phyloP scores from a whole-genome alignment of 2,113 vertebrate genomes.

The Martes martes region DNA sequence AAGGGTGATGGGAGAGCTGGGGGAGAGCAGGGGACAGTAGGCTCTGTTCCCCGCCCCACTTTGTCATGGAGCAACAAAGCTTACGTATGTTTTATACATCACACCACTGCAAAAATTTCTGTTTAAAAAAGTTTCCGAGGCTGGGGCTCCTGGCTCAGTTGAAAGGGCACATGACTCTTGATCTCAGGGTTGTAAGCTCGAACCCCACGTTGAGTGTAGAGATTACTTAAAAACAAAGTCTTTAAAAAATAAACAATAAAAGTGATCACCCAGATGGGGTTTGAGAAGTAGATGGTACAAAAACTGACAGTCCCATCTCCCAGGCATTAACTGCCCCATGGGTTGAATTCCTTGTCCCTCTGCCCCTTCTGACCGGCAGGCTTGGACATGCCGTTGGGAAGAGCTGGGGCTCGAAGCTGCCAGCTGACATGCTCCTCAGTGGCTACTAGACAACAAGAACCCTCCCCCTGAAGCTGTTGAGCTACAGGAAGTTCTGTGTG shows the following conservation, averaged over 20 bases:
- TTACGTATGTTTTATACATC: fast-evolving
- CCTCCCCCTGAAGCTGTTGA: fast-evolving
- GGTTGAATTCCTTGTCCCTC: neutral
- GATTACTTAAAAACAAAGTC: neutral
- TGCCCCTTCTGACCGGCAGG: neutral
- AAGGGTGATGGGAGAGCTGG: neutral
- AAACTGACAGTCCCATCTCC: fast-evolving
- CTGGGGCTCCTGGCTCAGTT: neutral
- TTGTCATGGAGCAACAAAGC: fast-evolving
- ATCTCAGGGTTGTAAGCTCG: neutral
- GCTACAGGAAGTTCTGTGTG: fast-evolving
- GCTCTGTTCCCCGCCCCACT: no score
- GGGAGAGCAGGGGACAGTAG: fast-evolving
- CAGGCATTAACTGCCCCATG: neutral
- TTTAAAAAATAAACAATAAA: neutral
- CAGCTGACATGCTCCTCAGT: fast-evolving
- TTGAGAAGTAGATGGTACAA: neutral
- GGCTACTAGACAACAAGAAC: neutral
- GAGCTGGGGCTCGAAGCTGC: neutral
- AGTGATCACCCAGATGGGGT: neutral
- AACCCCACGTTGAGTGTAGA: neutral
- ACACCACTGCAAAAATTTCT: neutral
- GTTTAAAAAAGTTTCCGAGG: neutral
- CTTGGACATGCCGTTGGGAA: neutral
- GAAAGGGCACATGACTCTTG: neutral